Base-by-base conservation (phyloP, 2,888 invertebrate species). In the Yponomeuta plumbellus region DNA sequence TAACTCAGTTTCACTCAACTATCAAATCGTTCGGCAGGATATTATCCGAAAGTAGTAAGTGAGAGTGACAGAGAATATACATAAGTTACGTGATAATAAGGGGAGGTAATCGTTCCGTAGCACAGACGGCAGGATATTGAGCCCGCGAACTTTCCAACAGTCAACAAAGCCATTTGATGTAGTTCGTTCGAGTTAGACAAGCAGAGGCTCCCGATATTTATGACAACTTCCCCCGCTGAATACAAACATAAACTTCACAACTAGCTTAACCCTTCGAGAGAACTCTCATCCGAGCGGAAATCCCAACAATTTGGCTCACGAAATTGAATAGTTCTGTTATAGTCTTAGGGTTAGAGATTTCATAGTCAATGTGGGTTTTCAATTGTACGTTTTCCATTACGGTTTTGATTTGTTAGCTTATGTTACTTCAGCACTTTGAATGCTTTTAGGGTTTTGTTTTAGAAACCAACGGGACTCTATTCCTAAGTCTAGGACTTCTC, bases 241-340 rank as follows among this genome's bases (percentile, higher is more conserved):
- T 85, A 80, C 83, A 83, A 86, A 86, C 83, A 83, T 81, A 76
- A 81, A 86, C 80, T 85, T 85, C 76, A 78, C 75, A 85, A 86
- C 84, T 81, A 81, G 83, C 84, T 83, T 77, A 80, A 83, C 83
- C 85, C 85, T 85, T 83, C 74, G 78, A 74, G 79, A 76, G 76
- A 80, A 77, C 76, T 82, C 80, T 78, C 78, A 76, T 81, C 80
- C 75, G 74, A 75, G 75, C 79, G 84, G 84, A 84, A 82, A 85
- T 85, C 79, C 77, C 76, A 80, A 81, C 79, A 80, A 84, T 85
- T 85, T 79, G 76, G 78, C 73, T 71, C 69, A 66, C 67, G 74
- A 72, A 84, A 84, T 83, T 78, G 80, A 81, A 81, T 79, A 75
- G 78, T 76, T 73, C 77, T 77, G 67, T 69, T 71, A 70, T 67